Conservation (phyloP, 2,113 vertebrate genomes). For the Lampris incognitus region DNA sequence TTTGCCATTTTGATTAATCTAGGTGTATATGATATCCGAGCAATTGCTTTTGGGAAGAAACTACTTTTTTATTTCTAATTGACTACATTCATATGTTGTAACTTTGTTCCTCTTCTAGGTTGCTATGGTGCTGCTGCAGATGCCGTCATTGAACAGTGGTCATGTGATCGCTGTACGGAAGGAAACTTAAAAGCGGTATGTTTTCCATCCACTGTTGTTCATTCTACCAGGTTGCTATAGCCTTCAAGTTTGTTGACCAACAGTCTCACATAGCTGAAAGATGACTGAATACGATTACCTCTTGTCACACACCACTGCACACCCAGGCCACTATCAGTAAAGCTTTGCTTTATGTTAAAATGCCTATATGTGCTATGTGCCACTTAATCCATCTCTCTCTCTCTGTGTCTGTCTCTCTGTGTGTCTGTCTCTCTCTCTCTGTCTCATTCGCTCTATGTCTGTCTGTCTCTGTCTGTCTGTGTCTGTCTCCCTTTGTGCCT, state of each 20-base stretch:
- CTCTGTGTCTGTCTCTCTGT: neutral
- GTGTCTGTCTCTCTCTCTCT: too few relatives aligned
- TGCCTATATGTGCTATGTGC: neutral
- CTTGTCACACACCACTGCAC: too few relatives aligned
- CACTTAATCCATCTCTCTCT: too few relatives aligned
- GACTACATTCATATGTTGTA: neutral
- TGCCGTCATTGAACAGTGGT: conserved; percentile 87
- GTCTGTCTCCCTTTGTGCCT: too few relatives aligned
- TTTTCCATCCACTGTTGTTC: conserved; percentile 27
- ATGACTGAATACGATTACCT: too few relatives aligned
- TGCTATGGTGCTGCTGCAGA: conserved; percentile 92
- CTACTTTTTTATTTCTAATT: too few relatives aligned
- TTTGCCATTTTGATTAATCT: too few relatives aligned
- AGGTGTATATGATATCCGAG: too few relatives aligned
- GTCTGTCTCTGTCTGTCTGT: too few relatives aligned
- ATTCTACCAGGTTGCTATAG: neutral
- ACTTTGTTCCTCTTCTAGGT: conserved; percentile 78
- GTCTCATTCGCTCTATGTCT: too few relatives aligned
- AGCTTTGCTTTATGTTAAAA: neutral
- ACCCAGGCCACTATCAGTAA: neutral
- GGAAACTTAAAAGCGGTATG: conserved; percentile 92
- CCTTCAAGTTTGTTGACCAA: neutral
- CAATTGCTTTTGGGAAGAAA: too few relatives aligned
- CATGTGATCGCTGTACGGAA: conserved; percentile 90
- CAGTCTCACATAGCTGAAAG: too few relatives aligned